phyloP scores from a whole-genome alignment of 2,888 invertebrate species.

The Lycaena phlaeas region DNA sequence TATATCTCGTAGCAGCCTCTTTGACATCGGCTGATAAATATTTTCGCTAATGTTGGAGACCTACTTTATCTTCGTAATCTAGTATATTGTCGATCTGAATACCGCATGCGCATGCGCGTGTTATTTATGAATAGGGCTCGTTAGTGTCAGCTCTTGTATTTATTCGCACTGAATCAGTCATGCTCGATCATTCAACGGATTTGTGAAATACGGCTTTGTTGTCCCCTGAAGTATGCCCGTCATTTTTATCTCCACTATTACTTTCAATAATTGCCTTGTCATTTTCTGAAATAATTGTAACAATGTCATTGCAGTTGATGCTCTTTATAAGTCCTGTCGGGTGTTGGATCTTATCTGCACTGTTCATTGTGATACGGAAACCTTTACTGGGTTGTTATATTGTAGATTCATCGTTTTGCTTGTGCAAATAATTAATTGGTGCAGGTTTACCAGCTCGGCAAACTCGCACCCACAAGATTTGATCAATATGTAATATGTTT shows the following conservation, averaged over 20 bases:
- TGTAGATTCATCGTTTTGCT: too few relatives aligned
- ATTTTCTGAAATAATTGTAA: conserved; percentile 6
- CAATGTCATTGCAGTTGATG: background rate
- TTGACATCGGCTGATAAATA: conserved; percentile 16
- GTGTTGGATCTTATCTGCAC: too few relatives aligned
- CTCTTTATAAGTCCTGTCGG: too few relatives aligned
- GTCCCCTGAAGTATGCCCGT: too few relatives aligned
- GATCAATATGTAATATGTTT: too few relatives aligned
- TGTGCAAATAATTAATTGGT: too few relatives aligned
- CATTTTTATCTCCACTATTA: conserved; percentile 5
- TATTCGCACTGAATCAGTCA: conserved; percentile 48
- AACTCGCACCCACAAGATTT: too few relatives aligned
- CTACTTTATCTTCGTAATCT: conserved; percentile 22
- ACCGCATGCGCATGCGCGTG: conserved; percentile 28
- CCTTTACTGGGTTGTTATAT: too few relatives aligned
- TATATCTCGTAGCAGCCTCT: conserved; percentile 14
- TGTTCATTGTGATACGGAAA: too few relatives aligned
- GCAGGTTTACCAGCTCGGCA: too few relatives aligned
- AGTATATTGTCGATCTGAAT: conserved; percentile 19
- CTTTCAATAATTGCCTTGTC: conserved; percentile 9
- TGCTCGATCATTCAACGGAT: conserved; percentile 47
- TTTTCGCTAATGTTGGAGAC: conserved; percentile 30
- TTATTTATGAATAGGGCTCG: conserved; percentile 58
- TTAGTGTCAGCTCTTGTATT: conserved; percentile 48
- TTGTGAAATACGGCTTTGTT: too few relatives aligned